phyloP scores from a whole-genome alignment of 2,797 vertebrate genomes.

The Danio jaintianensis region DNA sequence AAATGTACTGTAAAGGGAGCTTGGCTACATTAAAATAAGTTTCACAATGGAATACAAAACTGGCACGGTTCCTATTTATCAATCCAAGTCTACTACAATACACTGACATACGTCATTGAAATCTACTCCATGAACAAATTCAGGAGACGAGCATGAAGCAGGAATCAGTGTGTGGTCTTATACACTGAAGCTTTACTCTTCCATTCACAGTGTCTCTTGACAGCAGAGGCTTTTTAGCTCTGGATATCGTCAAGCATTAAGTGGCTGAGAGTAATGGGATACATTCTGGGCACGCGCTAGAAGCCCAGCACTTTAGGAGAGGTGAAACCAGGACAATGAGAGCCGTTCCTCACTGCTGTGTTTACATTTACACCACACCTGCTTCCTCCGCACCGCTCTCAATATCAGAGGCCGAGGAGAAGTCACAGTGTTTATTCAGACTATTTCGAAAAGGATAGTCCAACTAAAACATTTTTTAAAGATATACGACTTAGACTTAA shows the following conservation, averaged over 20 bases:
- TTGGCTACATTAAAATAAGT: not conserved
- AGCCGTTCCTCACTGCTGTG: constrained; percentile 50
- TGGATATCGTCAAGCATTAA: constrained; percentile 57
- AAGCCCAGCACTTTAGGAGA: constrained; percentile 44
- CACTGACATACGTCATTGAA: constrained; percentile 9
- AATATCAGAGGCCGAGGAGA: not conserved
- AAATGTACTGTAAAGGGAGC: not conserved
- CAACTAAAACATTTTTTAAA: constrained; percentile 17
- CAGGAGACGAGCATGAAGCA: constrained; percentile 45
- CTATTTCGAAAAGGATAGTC: constrained; percentile 23
- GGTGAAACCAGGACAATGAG: constrained; percentile 64
- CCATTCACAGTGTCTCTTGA: constrained; percentile 56
- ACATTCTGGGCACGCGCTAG: constrained; percentile 50
- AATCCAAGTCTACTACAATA: not conserved
- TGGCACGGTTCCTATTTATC: constrained; percentile 15
- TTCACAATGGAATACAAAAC: not conserved
- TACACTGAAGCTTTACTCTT: constrained; percentile 38
- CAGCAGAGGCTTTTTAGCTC: constrained; percentile 56
- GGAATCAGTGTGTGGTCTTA: constrained; percentile 37
- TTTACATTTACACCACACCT: constrained; percentile 63
- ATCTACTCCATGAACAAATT: constrained; percentile 33
- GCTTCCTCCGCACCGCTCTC: constrained; percentile 50
- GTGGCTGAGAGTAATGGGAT: constrained; percentile 61
- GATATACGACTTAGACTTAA: not conserved
- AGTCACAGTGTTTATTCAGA: constrained; percentile 2